Conservation (phyloP, 2,797 vertebrate species). For the Acanthiza pusilla region DNA sequence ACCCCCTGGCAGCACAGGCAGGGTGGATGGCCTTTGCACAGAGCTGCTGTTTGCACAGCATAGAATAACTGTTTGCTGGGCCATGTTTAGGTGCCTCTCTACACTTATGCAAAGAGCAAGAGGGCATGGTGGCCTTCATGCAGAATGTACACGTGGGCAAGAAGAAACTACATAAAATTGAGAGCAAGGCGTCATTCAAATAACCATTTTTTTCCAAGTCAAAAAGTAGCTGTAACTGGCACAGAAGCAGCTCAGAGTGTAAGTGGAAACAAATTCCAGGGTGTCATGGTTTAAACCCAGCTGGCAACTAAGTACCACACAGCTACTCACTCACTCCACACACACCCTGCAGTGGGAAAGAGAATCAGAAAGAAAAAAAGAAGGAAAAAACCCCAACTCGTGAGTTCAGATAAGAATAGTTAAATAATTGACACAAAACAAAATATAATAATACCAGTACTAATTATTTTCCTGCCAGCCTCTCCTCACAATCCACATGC, state of each 20-base stretch:
- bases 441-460: neutral
- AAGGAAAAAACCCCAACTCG: neutral
- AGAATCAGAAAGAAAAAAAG: neutral
- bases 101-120: neutral
- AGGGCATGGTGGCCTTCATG: neutral
- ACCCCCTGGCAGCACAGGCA: neutral
- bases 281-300: neutral
- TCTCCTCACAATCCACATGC: neutral
- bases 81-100: neutral
- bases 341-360: neutral
- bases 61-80: constrained; percentile 56
- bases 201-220: neutral
- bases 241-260: neutral
- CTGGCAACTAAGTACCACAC: neutral
- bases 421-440: neutral
- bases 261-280: neutral
- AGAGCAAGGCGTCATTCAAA: neutral
- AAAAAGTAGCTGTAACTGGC: neutral
- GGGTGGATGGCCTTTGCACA: constrained; percentile 33
- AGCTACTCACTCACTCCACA: neutral
- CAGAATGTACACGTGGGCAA: neutral
- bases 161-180: neutral
- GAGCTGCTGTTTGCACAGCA: constrained; percentile 50
- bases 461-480: neutral
- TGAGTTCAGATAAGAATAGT: neutral